These are phyloP conservation scores for Crotalus tigris DNA, from an alignment of 2,113 vertebrate genomes.

Conservation along the genomic window DNA sequence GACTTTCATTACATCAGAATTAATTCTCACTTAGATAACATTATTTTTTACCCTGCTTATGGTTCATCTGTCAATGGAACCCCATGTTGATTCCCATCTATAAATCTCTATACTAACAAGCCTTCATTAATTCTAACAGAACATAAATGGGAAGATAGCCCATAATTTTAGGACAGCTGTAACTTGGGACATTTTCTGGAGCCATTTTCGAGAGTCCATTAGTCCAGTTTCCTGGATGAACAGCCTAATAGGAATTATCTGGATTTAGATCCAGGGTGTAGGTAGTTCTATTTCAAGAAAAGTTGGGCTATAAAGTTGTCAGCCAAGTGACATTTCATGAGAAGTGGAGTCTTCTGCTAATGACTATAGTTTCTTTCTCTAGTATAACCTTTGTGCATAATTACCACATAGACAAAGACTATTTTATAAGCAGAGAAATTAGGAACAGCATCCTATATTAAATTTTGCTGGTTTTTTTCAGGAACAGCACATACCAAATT, in stretches of 20 bases:
- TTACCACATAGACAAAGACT: background rate
- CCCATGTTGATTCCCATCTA: background rate
- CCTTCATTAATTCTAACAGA: background rate
- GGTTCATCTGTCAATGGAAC: background rate
- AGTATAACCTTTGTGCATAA: background rate
- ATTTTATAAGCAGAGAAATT: background rate
- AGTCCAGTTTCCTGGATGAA: background rate
- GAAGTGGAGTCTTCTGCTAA: background rate
- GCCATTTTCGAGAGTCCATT: background rate
- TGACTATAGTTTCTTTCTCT: background rate
- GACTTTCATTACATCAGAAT: constrained; percentile 11
- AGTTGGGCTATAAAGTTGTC: background rate
- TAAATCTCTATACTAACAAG: background rate
- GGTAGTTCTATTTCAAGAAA: background rate
- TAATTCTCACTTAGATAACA: background rate
- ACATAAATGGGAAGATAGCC: background rate
- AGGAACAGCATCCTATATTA: background rate
- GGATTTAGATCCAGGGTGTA: background rate
- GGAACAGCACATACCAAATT: background rate
- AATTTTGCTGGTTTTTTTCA: background rate
- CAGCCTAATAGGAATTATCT: background rate
- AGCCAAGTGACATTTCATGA: background rate
- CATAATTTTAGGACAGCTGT: background rate
- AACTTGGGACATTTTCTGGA: background rate
- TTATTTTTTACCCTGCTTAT: constrained; percentile 2